Evolutionary conservation across 2,113 vertebrate species (phyloP).

Genomic region (Pangasianodon hypophthalmus): DNA sequence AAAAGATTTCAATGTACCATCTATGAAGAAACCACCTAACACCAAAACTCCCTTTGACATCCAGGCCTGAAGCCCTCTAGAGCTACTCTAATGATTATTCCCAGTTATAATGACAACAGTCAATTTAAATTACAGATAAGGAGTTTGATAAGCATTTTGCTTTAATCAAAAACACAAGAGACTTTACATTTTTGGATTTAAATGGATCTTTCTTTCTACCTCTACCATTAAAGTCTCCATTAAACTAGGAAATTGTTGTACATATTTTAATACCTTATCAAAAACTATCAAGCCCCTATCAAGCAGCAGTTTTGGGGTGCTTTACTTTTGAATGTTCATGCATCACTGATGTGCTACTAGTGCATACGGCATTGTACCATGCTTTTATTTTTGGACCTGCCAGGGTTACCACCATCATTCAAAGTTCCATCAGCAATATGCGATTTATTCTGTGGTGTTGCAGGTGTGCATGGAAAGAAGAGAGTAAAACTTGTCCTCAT

Average conservation of each 20-base stretch:
- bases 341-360: not conserved
- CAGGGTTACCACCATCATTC: not conserved
- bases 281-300: no score
- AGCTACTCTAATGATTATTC: not conserved
- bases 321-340: not conserved
- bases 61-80: no score
- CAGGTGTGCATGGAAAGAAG: not conserved
- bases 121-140: not conserved
- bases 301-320: not conserved
- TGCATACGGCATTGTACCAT: not conserved
- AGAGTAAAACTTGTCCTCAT: not conserved
- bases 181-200: not conserved
- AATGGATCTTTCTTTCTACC: not conserved
- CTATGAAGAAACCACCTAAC: no score
- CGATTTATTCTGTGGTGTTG: not conserved
- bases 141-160: not conserved
- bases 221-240: not conserved
- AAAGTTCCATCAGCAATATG: not conserved
- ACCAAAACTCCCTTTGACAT: no score
- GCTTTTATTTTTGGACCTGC: not conserved
- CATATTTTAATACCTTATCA: no score
- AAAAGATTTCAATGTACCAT: no score
- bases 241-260: no score
- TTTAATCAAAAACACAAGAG: not conserved
- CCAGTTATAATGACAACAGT: not conserved